phyloP scores from a whole-genome alignment of 2,113 vertebrate genomes.

The Camarhynchus parvulus region DNA sequence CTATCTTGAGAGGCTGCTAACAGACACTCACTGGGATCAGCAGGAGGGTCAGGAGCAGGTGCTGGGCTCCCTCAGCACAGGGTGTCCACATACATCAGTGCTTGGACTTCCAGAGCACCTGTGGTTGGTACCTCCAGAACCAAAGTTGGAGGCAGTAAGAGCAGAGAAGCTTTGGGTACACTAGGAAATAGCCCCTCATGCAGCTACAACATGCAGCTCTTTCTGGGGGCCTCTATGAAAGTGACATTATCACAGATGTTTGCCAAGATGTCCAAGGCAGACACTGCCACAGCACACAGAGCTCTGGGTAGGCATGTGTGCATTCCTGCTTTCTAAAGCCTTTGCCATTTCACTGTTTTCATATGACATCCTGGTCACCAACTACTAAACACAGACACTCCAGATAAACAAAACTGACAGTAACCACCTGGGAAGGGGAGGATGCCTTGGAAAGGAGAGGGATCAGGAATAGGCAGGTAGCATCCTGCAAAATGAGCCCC shows the following conservation, averaged over 20 bases:
- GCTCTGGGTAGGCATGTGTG: neutral
- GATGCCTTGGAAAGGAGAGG: neutral
- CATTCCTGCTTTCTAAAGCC: neutral
- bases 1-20: neutral
- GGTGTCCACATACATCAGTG: neutral
- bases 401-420: neutral
- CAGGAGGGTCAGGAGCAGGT: neutral
- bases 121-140: neutral
- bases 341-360: neutral
- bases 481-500: neutral
- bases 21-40: neutral
- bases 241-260: accelerated
- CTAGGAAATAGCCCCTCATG: neutral
- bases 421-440: accelerated
- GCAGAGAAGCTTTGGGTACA: neutral
- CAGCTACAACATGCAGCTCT: neutral
- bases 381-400: neutral
- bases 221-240: neutral
- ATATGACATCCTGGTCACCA: neutral
- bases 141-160: neutral
- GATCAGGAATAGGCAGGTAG: neutral
- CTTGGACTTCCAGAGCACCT: neutral
- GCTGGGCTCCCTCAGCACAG: neutral
- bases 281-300: accelerated
- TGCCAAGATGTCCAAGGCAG: neutral